Evolutionary conservation across 2,113 vertebrate genomes (phyloP), one percentile per base, ranked within the genome.

Genomic region (Micronisus gabar): DNA sequence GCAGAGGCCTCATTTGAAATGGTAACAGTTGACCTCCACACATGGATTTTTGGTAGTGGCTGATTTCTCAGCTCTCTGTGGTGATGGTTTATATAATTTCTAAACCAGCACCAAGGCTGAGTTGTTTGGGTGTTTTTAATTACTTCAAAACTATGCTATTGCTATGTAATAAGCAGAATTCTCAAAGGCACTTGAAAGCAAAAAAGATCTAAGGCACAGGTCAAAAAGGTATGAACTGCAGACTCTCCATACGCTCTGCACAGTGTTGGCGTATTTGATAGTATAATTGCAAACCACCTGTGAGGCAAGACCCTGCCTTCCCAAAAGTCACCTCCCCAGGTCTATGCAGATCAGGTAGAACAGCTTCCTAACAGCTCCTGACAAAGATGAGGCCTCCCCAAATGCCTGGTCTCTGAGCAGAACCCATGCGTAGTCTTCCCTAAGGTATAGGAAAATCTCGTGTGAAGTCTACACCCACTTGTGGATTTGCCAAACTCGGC

Each of bases 261-360:
- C 8, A 63, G 1, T 72, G 7, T 9, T 76, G 38, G 19, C 2
- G 0, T 13, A 53, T 91, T 68, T 67, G 16, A 41, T 6, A 81
- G 11, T 12, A 17, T 2, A 73, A 43, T 9, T 88, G 16, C 34
- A 78, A 86, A 50, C 10, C 9, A 53, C 1, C 0, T 2, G 0
- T 32, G 27, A 78, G 23, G 5, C 30, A 65, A 41, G 17, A 59
- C 5, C 10, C 15, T 48, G 12, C 9, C 9, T 62, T 63, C 11
- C 32, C 12, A 12, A 81, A 26, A 83, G 14, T 26, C 27, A 16
- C 43, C 3, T 2, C 5, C 27, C 11, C 16, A 32, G 2, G 4
- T 61, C 22, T 32, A 43, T 34, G 9, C 10, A 34, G 13, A 56
- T 29, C 70, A 61, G 7, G 18, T n/a, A 56, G n/a, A 82, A 56